Conservation (phyloP, 2,888 invertebrate species). For the Cantharis lateralis region DNA sequence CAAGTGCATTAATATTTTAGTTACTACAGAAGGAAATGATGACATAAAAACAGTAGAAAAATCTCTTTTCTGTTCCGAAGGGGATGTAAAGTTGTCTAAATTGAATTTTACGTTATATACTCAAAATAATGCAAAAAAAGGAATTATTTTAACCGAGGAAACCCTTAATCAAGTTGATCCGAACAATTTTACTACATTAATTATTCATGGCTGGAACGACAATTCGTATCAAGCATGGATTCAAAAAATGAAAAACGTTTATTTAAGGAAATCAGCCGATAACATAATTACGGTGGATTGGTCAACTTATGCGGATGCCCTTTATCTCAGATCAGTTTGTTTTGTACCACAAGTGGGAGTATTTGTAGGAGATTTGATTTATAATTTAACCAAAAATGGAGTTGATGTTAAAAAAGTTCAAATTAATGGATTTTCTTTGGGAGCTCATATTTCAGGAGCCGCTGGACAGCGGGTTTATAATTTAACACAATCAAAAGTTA, state of each 20-base stretch:
- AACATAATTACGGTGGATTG: not conserved
- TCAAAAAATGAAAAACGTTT: not conserved
- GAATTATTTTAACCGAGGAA: not conserved
- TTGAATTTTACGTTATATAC: not conserved
- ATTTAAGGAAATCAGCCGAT: not conserved
- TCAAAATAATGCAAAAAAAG: not conserved
- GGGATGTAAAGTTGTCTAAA: not conserved
- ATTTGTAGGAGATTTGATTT: not conserved
- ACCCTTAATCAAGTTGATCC: not conserved
- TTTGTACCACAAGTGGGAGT: not conserved
- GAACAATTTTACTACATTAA: not conserved
- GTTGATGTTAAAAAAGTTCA: not conserved
- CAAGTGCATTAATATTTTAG: not conserved
- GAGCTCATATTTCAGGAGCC: not conserved
- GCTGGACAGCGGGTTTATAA: not conserved
- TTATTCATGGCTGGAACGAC: not conserved
- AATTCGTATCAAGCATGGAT: not conserved
- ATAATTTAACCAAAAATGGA: not conserved
- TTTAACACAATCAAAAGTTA: not conserved
- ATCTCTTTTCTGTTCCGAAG: not conserved
- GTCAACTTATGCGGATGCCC: not conserved
- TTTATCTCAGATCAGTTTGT: not conserved
- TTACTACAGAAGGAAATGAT: not conserved
- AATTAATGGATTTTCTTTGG: not conserved
- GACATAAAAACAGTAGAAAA: not conserved